Evolutionary conservation across 2,888 invertebrate species (phyloP), one percentile per base, ranked within the genome.

Genomic region (Yponomeuta malinellus): DNA sequence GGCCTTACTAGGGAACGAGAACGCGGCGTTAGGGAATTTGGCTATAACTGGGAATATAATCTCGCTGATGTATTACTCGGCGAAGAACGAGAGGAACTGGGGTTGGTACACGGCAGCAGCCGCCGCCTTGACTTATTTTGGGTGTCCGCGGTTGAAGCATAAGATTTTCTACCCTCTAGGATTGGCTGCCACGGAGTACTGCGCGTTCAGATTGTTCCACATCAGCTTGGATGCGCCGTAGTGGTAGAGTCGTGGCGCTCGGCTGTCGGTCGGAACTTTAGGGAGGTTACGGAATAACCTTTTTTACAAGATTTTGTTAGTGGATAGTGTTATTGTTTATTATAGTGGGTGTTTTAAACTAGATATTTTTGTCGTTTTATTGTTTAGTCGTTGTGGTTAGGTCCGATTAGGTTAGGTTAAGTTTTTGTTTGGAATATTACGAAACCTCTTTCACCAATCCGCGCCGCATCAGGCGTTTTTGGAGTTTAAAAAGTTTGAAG

Each of bases 141-240:
- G 64, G 64, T 64, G 64, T 64, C 80, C 82, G 0, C 77, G 80
- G 48, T 72, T 79, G 63, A 70, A 76, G 0, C 73, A 75, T 0
- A 85, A 82, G 70, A 72, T 88, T 0, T n/a, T 85, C 33, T 90
- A 87, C 71, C 90, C 90, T 0, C 66, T 90, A 6, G 78, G 82
- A 0, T 73, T 90, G 71, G 84, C 87, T 0, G 48, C 87, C 9
- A 83, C 88, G 81, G 86, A 88, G 63, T 89, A 86, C 63, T 89
- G 84, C 71, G 85, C 88, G 1, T 85, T 83, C 73, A 83, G 82
- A 70, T n/a, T 89, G 48, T 85, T 78, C 70, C 76, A 80, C 29
- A 59, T 66, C 12, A 65, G 66, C 48, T 59, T 71, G 31, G 52
- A n/a, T 48, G 37, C 64, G 10, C 64, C 64, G 31, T 23, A 10